Conservation (phyloP, 2,113 vertebrate genomes). For the Amphiprion ocellaris region DNA sequence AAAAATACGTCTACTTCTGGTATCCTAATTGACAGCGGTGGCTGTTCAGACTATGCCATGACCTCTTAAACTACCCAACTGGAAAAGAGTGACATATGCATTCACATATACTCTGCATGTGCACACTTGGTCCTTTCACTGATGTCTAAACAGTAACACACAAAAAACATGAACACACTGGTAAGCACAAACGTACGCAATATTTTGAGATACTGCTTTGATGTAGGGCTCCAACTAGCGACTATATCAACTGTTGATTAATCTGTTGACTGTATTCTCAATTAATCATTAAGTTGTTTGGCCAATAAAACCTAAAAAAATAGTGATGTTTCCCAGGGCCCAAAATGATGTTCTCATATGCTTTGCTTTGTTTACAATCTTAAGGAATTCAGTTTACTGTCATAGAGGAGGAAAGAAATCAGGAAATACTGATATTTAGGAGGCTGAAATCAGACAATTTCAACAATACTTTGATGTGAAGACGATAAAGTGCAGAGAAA, state of each 20-base stretch:
- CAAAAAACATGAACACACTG: not conserved
- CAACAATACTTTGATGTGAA: not conserved
- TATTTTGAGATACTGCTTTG: not conserved
- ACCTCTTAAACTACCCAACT: slow-evolving; percentile 66
- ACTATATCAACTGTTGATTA: too few relatives aligned
- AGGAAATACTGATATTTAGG: too few relatives aligned
- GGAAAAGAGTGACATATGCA: slow-evolving; percentile 66
- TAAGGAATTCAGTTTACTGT: too few relatives aligned
- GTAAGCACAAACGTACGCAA: not conserved
- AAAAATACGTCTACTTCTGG: slow-evolving; percentile 25
- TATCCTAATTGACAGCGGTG: slow-evolving; percentile 29
- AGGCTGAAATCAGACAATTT: too few relatives aligned
- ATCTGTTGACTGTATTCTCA: too few relatives aligned
- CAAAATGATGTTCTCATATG: too few relatives aligned
- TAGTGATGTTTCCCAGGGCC: too few relatives aligned
- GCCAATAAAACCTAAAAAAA: too few relatives aligned
- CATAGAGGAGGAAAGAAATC: too few relatives aligned
- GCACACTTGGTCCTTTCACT: not conserved
- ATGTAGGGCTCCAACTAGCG: not conserved
- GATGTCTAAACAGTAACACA: slow-evolving; percentile 16
- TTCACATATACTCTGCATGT: slow-evolving; percentile 19
- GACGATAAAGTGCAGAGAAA: not conserved
- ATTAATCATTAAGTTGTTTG: too few relatives aligned
- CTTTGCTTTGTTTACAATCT: too few relatives aligned
- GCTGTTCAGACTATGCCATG: slow-evolving; percentile 48